A percentile compares a stretch with the other conserved stretches of the same genome.
Evolutionary conservation across 2,797 vertebrate species (phyloP).

Genomic region (Novumbra hubbsi): DNA sequence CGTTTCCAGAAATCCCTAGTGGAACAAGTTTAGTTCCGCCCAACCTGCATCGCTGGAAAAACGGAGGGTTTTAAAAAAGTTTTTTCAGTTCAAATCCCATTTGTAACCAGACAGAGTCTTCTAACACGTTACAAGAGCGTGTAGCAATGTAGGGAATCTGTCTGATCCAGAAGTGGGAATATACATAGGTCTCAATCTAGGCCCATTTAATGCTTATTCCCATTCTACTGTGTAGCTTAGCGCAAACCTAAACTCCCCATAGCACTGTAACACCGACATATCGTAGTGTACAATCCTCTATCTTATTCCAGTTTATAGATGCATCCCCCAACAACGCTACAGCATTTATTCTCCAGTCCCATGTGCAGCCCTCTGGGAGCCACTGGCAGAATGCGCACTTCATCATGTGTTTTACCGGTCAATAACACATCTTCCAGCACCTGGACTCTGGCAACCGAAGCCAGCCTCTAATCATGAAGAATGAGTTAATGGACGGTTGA

Average conservation of each 20-base stretch:
- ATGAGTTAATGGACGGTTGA: neutral
- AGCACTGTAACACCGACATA: neutral
- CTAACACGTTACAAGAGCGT: neutral
- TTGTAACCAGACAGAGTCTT: neutral
- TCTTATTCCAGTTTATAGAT: neutral
- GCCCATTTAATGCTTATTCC: too few species aligned
- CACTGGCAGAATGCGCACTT: neutral
- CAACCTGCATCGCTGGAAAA: too few species aligned
- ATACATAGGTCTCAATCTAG: too few species aligned
- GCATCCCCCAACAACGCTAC: neutral
- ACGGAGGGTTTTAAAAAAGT: too few species aligned
- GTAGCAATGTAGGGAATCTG: neutral
- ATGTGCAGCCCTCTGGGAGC: neutral
- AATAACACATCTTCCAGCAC: neutral
- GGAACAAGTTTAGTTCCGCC: too few species aligned
- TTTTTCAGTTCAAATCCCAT: neutral
- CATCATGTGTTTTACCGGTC: neutral
- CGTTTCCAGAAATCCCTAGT: neutral
- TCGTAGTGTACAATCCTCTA: neutral
- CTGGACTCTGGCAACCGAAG: neutral
- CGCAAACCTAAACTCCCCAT: neutral
- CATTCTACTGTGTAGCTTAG: conserved; percentile 9
- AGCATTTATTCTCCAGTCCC: neutral
- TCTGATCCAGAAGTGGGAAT: neutral
- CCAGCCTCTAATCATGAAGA: neutral